Base-by-base conservation (phyloP, 2,888 invertebrate genomes). In the Nebria brevicollis region DNA sequence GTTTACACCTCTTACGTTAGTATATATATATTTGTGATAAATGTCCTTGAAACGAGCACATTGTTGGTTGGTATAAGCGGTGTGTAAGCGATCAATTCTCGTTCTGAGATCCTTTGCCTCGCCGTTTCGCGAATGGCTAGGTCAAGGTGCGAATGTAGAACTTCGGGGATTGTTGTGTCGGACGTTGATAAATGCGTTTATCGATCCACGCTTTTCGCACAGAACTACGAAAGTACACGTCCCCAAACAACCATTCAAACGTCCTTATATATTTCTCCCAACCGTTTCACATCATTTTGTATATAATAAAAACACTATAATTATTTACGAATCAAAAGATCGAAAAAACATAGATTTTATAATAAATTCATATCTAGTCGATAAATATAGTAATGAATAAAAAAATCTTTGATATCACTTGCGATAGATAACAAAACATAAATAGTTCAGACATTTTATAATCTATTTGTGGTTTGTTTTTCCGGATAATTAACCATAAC, bases 141-240 rank as follows among this genome's bases (percentile, higher is more conserved):
- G 80, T 80, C 80, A 80, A 80, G 80, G 80, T 80, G 80, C 65
- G 42, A 73, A 78, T 78, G 73, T 78, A 66, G 78, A 78, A 73
- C 78, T 72, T 78, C 20, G 25, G 70, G 34, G 11, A n/a, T 20
- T 54, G 64, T 15, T 43, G n/a, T 34, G 70, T 72, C 13, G 26
- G 78, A 78, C 78, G 66, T 78, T 78, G 78, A 78, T 78, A 78
- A 73, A 78, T 78, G 64, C 54, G 64, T 75, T 73, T 78, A 78
- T 78, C 78, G 78, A 78, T 78, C 66, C 72, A 11, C 72, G 10
- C 72, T 15, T 26, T 54, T 7, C 25, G 66, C 7, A 66, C 10
- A 13, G 66, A 43, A 13, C 54, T 8, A 54, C 25, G 5, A 25
- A 70, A 26, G 70, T 70, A 25, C 25, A 13, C 70, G 34, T 34